These are phyloP conservation scores for Bettongia penicillata DNA, from an alignment of 2,113 vertebrate species.

Conservation along the genomic window DNA sequence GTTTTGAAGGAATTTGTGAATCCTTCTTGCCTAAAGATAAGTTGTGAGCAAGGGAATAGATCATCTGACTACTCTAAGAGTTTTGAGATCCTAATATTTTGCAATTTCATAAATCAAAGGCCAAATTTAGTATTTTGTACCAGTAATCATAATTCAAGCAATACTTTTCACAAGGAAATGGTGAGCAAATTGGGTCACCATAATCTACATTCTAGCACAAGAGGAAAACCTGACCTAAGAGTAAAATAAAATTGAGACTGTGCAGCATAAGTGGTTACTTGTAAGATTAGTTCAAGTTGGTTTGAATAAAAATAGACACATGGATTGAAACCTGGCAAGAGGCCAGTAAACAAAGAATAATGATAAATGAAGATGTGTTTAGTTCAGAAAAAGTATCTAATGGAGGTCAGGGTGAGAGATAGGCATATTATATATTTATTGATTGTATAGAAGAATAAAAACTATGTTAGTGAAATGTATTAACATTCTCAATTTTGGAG, in stretches of 20 bases:
- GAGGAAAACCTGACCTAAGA: neutral
- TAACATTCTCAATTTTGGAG: neutral
- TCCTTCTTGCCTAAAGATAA: neutral
- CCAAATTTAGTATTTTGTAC: neutral
- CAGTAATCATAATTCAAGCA: neutral
- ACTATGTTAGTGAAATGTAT: constrained; percentile 13
- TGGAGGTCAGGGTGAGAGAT: neutral
- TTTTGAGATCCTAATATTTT: constrained; percentile 20
- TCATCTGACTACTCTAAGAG: constrained; percentile 16
- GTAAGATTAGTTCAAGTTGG: neutral
- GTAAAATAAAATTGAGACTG: neutral
- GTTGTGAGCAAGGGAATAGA: neutral
- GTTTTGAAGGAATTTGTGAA: neutral
- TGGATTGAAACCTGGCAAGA: constrained; percentile 47
- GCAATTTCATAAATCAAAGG: neutral
- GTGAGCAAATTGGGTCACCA: neutral
- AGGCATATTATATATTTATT: neutral
- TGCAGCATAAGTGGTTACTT: constrained; percentile 2
- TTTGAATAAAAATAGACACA: constrained; percentile 22
- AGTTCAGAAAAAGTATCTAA: neutral
- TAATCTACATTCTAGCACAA: neutral
- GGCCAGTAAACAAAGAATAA: neutral
- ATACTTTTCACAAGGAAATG: neutral
- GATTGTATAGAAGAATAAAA: constrained; percentile 14
- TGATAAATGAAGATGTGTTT: constrained; percentile 7